Base-by-base conservation (phyloP, 1,140 invertebrate genomes). In the Lucilia cuprina region DNA sequence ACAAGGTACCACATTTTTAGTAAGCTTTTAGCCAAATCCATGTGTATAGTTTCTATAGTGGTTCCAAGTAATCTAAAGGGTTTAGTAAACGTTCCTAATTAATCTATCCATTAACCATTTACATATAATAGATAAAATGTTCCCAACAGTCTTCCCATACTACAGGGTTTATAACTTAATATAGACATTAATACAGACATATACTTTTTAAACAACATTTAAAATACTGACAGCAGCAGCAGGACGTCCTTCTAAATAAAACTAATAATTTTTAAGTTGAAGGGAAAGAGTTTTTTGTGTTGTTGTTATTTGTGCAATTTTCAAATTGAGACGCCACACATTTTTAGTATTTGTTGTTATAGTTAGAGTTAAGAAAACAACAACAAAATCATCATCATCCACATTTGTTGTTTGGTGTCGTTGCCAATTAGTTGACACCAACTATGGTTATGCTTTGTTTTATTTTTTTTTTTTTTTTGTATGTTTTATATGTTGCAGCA, bases 391-490 rank as follows among this genome's bases (percentile, higher is more conserved):
- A 70, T 21, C n/a, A 70, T 80, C 74, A 17, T 49, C 47, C 77
- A 80, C 77, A n/a, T 80, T 80, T 19, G 65, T 80, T 49, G 77
- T 49, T 77, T 80, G 77, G 41, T 80, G 77, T 80, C 77, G 77
- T 50, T 80, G 77, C 77, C 77, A 80, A 80, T 80, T 80, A 80
- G 77, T 80, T 80, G 41, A 80, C 77, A 80, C 77, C 77, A 80
- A 25, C 77, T 50, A 21, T 49, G 77, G 77, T 80, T 78, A 19
- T 35, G 12, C 17, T 78, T 30, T 75, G 8, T 7, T 25, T 21
- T 21, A 12, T 74, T 3, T n/a, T 30, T 78, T 30, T 75, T 30
- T 7, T 25, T 25, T 25, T 5, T 74, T 4, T 77, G 25, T 77
- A 17, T 77, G 12, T 78, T 41, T 78, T 12, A 47, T 21, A 21